Evolutionary conservation across 2,797 vertebrate genomes (phyloP).

Genomic region (Pelodytes ibericus): DNA sequence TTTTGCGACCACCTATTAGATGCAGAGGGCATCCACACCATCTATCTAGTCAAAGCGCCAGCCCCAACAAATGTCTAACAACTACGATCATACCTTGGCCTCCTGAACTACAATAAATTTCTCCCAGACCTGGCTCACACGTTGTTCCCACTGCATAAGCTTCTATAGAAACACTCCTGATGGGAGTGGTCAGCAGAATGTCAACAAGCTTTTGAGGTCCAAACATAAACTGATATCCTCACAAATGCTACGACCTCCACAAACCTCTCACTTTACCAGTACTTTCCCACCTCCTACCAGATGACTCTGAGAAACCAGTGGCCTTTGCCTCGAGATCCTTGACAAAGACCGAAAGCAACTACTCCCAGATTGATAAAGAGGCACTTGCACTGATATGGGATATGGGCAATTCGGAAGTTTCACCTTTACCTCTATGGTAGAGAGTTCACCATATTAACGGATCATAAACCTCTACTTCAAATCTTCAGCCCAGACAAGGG

Average conservation of each 20-base stretch:
- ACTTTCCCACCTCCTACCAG: neutral
- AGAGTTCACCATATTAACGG: neutral
- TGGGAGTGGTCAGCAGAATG: neutral
- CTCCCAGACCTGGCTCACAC: neutral
- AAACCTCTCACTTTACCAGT: neutral
- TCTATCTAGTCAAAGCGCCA: too few relatives aligned
- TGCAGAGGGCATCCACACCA: too few relatives aligned
- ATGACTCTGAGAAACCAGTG: neutral
- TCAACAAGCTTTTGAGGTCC: too few relatives aligned
- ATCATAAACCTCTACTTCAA: neutral
- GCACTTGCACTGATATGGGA: neutral
- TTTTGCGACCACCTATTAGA: too few relatives aligned
- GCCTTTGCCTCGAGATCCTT: neutral
- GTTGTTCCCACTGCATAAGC: too few relatives aligned
- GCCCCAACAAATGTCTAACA: too few relatives aligned
- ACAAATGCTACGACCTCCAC: neutral
- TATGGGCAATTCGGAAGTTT: neutral
- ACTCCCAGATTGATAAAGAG: neutral
- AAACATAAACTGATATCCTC: neutral
- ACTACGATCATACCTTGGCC: too few relatives aligned
- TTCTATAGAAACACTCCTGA: too few relatives aligned
- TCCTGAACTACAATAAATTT: neutral
- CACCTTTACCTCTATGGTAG: neutral
- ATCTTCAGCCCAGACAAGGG: constrained; percentile 4
- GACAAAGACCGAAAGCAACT: neutral